These are phyloP conservation scores for Danionella dracula DNA, from an alignment of 2,797 vertebrate genomes.

Conservation along the genomic window DNA sequence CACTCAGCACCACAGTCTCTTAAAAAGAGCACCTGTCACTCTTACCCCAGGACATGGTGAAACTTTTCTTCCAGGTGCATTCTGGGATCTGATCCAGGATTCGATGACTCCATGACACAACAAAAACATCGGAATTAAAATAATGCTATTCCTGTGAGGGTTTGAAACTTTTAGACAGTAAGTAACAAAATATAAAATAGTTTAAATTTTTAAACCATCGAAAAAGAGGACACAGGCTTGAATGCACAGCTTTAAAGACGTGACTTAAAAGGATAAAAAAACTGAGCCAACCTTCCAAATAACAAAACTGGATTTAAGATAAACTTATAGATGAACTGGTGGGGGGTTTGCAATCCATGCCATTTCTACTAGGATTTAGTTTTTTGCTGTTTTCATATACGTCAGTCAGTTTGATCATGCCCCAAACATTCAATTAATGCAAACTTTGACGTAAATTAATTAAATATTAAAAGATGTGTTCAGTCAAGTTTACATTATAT, in stretches of 20 bases:
- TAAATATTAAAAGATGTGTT: no score
- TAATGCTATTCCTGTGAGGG: neutral
- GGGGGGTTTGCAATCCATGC: no score
- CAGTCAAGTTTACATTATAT: no score
- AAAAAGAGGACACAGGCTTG: slow-evolving; percentile 18
- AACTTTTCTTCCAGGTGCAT: slow-evolving; percentile 34
- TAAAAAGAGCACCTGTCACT: slow-evolving; percentile 38
- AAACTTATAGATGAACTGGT: no score
- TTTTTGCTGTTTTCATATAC: no score
- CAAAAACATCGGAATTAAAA: slow-evolving; percentile 1
- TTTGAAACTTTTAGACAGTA: neutral
- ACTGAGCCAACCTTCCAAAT: slow-evolving; percentile 13
- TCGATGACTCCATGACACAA: no score
- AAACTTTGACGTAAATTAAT: no score
- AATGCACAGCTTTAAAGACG: neutral
- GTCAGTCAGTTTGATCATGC: no score
- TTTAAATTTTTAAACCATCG: neutral
- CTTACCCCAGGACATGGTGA: slow-evolving; percentile 15
- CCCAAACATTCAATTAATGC: no score
- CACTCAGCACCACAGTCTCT: slow-evolving; percentile 1
- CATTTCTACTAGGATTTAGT: no score
- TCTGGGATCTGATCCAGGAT: neutral
- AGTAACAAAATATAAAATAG: neutral
- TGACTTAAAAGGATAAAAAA: slow-evolving; percentile 2
- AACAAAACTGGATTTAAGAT: no score